Evolutionary conservation across 1,140 invertebrate genomes (phyloP), one percentile per base, ranked within the genome.

Genomic region (Drosophila sp.): DNA sequence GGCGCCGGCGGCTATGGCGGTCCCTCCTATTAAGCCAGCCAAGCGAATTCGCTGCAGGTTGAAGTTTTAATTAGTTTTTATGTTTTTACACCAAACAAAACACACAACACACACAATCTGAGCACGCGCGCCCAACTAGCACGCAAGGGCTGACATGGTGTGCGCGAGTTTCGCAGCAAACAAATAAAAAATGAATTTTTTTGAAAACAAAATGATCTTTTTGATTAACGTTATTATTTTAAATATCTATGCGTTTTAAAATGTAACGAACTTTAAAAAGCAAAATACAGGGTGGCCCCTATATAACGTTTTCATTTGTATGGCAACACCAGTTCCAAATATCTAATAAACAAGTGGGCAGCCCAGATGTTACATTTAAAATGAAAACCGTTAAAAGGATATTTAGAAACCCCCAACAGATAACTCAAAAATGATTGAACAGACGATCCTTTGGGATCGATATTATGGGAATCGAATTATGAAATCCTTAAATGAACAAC

Each of bases 151-250:
- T 58, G 35, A 62, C 57, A 66, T 17, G 17, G 62, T 56, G 75
- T 75, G 64, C 60, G 66, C 75, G 68, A 60, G 82, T 76, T 76
- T 79, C 79, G 63, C 82, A 83, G 82, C 83, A 86, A 86, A 79
- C 71, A 87, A 86, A 79, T 79, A 86, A 85, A 86, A 82, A 76
- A 87, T 29, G 5, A 5, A 25, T 44, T 25, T 29, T 27, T 38
- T 23, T 38, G 38, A 44, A 38, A 17, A 61, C n/a, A 30, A 4
- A 41, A 7, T 25, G 10, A 23, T 27, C 8, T 38, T 47, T 50
- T 50, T 50, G 7, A 50, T 50, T 50, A 17, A 17, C 17, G 17
- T 17, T 17, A 17, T 17, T 17, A 17, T 17, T 17, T 17, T 17
- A 1, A 4, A 50, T 8, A 50, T n/a, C 4, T 41, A 23, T 6